phyloP scores from a whole-genome alignment of 1,140 invertebrate species.

The Geopemphigus sp. region DNA sequence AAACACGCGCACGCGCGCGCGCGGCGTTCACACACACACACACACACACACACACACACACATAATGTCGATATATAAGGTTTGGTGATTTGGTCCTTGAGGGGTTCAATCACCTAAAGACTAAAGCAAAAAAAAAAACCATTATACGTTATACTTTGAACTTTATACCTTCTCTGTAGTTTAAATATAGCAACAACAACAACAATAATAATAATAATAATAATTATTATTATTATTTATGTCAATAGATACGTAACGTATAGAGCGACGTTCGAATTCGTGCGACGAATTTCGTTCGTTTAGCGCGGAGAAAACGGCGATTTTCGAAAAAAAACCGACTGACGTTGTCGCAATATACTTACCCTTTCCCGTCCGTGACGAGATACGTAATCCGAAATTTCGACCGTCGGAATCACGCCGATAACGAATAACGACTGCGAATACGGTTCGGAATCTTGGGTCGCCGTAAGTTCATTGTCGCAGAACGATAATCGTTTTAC shows the following conservation, averaged over 20 bases:
- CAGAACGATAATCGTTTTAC: conserved; percentile 16
- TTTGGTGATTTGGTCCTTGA: conserved; percentile 39
- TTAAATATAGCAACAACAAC: too few species aligned
- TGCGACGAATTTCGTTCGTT: background rate
- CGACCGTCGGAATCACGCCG: background rate
- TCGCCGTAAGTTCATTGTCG: conserved; percentile 44
- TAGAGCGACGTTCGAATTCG: background rate
- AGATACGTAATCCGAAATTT: background rate
- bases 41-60: background rate
- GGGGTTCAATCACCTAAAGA: conserved; percentile 30
- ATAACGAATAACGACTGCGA: conserved; percentile 15
- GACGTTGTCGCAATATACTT: too few species aligned
- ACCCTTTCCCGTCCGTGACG: background rate
- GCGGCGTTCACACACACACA: background rate
- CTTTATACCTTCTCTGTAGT: background rate
- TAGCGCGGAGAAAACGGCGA: too few species aligned
- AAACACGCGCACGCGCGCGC: background rate
- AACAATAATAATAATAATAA: too few species aligned
- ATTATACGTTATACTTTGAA: background rate
- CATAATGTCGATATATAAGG: conserved; percentile 1
- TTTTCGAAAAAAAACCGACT: too few species aligned
- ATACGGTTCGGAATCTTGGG: conserved; percentile 24
- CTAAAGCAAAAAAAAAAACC: background rate
- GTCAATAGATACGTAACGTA: background rate
- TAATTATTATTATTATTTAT: too few species aligned